A percentile compares a stretch with the other conserved stretches of the same genome.
Conservation (phyloP, 2,888 invertebrate genomes). For the Synergus umbraculus region DNA sequence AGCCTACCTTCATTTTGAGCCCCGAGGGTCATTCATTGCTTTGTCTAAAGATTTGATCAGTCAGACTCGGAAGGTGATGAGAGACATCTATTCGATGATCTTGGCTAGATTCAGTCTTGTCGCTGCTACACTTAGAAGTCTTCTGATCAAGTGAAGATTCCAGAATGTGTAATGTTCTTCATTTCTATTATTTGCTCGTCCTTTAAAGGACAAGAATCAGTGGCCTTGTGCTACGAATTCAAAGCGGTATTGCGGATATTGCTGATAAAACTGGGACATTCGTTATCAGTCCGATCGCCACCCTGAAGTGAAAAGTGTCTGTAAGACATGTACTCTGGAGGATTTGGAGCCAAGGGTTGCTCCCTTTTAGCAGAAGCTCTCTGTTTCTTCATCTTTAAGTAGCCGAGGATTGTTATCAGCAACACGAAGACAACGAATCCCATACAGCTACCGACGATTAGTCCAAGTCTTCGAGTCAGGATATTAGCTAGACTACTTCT, state of each 20-base stretch:
- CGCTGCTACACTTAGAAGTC: neutral
- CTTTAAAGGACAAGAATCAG: constrained; percentile 60
- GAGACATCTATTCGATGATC: neutral
- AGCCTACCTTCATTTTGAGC: neutral
- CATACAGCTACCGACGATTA: constrained; percentile 92
- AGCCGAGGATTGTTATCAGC: constrained; percentile 89
- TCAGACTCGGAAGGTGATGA: neutral
- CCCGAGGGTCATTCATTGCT: neutral
- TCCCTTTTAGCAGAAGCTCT: constrained; percentile 86
- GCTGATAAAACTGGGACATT: constrained; percentile 75
- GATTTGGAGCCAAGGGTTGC: constrained; percentile 80
- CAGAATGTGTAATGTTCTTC: constrained; percentile 59
- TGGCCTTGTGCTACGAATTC: constrained; percentile 73
- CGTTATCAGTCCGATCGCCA: constrained; percentile 78
- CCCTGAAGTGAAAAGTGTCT: constrained; percentile 85
- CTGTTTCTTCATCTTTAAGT: constrained; percentile 91
- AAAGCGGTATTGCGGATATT: constrained; percentile 72
- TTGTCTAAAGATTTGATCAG: neutral
- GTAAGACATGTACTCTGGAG: constrained; percentile 90
- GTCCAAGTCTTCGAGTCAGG: constrained; percentile 88
- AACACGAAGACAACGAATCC: constrained; percentile 92
- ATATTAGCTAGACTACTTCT: constrained; percentile 86
- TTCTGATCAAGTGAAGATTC: constrained; percentile 23
- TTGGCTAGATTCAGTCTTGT: constrained; percentile 23
- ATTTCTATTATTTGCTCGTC: constrained; percentile 70